Base-by-base conservation (phyloP, 2,888 invertebrate species). In the Dastarcus helophoroides region DNA sequence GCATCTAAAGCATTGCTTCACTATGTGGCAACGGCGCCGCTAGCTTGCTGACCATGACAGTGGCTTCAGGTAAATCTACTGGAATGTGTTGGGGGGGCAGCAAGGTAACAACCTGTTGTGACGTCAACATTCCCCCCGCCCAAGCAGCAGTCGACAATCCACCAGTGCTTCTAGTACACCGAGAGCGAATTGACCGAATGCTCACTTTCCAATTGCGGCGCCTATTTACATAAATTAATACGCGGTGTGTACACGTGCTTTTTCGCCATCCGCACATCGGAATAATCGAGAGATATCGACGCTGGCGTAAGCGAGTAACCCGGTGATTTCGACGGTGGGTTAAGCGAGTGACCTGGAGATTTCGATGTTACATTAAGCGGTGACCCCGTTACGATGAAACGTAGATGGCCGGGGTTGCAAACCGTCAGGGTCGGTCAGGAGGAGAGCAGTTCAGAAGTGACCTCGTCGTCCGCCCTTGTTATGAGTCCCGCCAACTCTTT, bases 371-470 rank as follows among this genome's bases (percentile, higher is more conserved):
- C 13, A 8, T 10, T 10, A 14, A 27, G n/a, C 13, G 12, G 9
- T 32, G 29, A 17, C 8, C 12, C 8, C 22, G 26, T 26, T 7
- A 68, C 31, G 65, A 79, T 79, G 79, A 78, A 76, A 70, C 76
- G 79, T 60, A 75, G 78, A 65, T 79, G 79, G 79, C 76, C 77
- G 43, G 58, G 56, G 31, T 42, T 59, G 36, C 77, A 78, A 64
- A 73, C 77, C 64, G 73, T 77, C 61, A 73, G 76, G 56, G 73
- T 77, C 53, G 64, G 73, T 58, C 72, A 75, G 62, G 71, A 77
- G 48, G 75, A 79, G 53, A 76, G 77, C 57, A 77, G 77, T 42
- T 73, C 79, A 39, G 79, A 80, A 58, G 81, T 80, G 61, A 77
- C 80, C 29, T 79, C 79, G 17, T 84, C 84, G 29, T 68, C 78